Evolutionary conservation across 2,888 invertebrate species (phyloP), one percentile per base, ranked within the genome.

Genomic region (Noctua janthina): DNA sequence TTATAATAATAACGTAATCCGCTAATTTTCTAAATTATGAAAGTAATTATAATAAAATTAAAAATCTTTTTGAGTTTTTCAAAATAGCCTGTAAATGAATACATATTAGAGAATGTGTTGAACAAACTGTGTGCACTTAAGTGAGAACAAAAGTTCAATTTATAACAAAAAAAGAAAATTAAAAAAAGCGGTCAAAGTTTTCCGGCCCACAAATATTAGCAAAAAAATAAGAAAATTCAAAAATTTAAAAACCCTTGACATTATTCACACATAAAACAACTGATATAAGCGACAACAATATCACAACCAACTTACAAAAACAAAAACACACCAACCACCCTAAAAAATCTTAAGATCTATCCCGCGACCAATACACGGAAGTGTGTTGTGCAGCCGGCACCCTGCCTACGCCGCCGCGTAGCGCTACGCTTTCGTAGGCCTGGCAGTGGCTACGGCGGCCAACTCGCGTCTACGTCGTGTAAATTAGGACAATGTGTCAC

Each of bases 381-480:
- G 95, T 93, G 92, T 87, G 88, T 79, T 88, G 89, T 93, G 87
- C 43, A 77, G 35, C 86, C 17, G 73, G 88, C 66, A 11, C 66
- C 10, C 5, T 64, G 66, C 89, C 88, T 89, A 91, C 93, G 93
- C 93, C 91, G 92, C 92, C 93, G 92, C 95, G 95, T 95, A 95
- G 95, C 94, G 93, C 95, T 95, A 94, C 94, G 95, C 90, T 90
- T 91, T 93, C 95, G 96, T 96, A 96, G 96, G 96, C 96, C 95
- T 94, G 92, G 92, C 95, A 96, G 95, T 95, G 95, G 94, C 95
- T 95, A 95, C 95, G 94, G 90, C 91, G 92, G 90, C 92, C 91
- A 90, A 89, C 93, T 92, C 95, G 94, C 93, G 93, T 93, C 91
- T 92, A 91, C 93, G 93, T 93, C 92, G 92, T 86, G 86, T 85